phyloP scores from a whole-genome alignment of 2,797 vertebrate species.

The Eulemur rubriventer region DNA sequence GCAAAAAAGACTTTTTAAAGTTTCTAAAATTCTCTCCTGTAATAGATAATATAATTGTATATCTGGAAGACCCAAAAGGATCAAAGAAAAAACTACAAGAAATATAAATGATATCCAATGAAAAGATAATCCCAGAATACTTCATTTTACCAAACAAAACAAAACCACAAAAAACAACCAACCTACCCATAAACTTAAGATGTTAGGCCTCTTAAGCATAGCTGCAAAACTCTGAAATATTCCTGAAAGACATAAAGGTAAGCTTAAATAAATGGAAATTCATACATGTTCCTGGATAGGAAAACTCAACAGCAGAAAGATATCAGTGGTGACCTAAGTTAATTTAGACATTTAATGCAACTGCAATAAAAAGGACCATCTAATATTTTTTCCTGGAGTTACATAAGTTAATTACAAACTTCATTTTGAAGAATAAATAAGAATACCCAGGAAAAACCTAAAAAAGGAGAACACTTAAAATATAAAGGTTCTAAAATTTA shows the following conservation, averaged over 20 bases:
- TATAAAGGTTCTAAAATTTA: not conserved
- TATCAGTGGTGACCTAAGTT: not conserved
- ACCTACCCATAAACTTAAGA: not conserved
- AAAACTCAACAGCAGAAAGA: not conserved
- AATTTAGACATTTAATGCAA: not conserved
- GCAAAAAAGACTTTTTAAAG: not conserved
- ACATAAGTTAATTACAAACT: not conserved
- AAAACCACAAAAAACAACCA: not conserved
- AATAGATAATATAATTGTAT: not conserved
- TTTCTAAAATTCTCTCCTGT: not conserved
- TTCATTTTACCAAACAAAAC: not conserved
- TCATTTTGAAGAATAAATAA: not conserved
- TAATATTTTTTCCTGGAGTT: not conserved
- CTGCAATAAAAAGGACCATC: not conserved
- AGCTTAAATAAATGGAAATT: not conserved
- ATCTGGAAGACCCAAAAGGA: not conserved
- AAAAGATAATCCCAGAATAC: not conserved
- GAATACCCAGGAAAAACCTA: not conserved
- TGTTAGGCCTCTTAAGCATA: not conserved
- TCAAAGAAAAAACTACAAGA: not conserved
- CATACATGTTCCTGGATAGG: not conserved
- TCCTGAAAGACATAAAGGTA: not conserved
- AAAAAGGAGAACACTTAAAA: not conserved
- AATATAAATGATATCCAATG: not conserved
- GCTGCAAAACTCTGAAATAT: not conserved